These are phyloP conservation scores for Gymnoscopelus braueri DNA, from an alignment of 2,797 vertebrate species.

Conservation along the genomic window DNA sequence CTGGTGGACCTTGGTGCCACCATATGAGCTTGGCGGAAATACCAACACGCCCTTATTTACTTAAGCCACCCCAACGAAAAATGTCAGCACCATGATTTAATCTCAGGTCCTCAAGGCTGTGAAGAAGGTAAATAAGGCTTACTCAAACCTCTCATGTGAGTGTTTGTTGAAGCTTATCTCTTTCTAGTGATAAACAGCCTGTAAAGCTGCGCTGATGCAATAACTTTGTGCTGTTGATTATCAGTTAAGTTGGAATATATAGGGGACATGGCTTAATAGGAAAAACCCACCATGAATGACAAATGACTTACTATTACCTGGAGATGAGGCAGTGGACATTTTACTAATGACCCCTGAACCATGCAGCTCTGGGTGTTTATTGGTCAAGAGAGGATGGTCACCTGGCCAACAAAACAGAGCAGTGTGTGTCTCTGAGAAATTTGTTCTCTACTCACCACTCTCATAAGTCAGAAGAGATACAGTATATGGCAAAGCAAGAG, in stretches of 20 bases:
- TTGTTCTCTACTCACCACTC: not conserved
- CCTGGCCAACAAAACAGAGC: not conserved
- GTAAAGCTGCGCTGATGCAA: not conserved
- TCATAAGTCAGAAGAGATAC: not conserved
- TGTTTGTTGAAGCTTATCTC: slow-evolving; percentile 13
- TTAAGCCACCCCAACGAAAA: not conserved
- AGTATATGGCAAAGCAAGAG: not conserved
- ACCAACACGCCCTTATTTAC: not conserved
- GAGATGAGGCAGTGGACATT: not conserved
- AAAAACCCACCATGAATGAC: not conserved
- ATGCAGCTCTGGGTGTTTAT: slow-evolving; percentile 9
- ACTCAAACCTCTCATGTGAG: not conserved
- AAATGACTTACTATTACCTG: not conserved
- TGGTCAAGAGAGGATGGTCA: slow-evolving; percentile 5
- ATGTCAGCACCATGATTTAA: not conserved
- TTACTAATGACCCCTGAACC: slow-evolving; percentile 5
- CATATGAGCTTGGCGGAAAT: not conserved
- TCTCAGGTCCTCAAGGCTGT: not conserved
- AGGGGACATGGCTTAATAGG: too few relatives aligned
- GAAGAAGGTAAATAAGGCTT: not conserved
- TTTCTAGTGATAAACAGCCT: not conserved
- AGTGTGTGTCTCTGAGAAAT: not conserved
- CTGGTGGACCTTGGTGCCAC: not conserved
- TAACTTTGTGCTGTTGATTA: not conserved
- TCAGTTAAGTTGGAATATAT: not conserved